A percentile compares a stretch with the other conserved stretches of the same genome.
These are phyloP conservation scores for Vanacampus margaritifer DNA, from an alignment of 2,113 vertebrate genomes.

Conservation along the genomic window DNA sequence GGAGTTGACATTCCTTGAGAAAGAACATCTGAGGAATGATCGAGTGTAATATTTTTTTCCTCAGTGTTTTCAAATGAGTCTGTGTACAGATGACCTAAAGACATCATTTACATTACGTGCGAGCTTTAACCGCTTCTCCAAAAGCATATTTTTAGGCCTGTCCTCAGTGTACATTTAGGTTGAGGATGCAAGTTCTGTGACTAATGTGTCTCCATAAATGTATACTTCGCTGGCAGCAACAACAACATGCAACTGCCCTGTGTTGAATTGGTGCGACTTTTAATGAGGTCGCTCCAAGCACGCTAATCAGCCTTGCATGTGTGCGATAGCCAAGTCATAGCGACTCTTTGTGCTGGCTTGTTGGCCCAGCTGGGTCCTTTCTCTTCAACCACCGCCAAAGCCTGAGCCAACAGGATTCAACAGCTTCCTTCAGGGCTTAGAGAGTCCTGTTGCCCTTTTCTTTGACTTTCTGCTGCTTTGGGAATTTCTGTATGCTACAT, in stretches of 20 bases:
- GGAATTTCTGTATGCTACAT: not conserved
- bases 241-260: not conserved
- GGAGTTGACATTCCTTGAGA: not conserved
- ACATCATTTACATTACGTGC: not conserved
- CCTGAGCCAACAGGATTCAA: not conserved
- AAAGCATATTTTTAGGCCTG: not conserved
- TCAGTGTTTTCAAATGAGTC: not conserved
- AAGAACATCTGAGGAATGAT: not conserved
- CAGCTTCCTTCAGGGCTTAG: not conserved
- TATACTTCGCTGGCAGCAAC: not conserved
- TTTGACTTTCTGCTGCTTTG: not conserved
- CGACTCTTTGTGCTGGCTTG: not conserved
- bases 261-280: constrained; percentile 1
- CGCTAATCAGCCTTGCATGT: not conserved
- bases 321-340: not conserved
- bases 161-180: not conserved
- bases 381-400: not conserved
- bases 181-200: not conserved
- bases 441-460: not conserved
- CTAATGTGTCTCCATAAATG: not conserved
- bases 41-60: not conserved
- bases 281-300: not conserved
- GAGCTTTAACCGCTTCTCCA: not conserved
- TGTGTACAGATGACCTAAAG: not conserved
- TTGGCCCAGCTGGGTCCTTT: not conserved